Evolutionary conservation across 2,888 invertebrate genomes (phyloP).

Genomic region (Ennomos fuscantarius): DNA sequence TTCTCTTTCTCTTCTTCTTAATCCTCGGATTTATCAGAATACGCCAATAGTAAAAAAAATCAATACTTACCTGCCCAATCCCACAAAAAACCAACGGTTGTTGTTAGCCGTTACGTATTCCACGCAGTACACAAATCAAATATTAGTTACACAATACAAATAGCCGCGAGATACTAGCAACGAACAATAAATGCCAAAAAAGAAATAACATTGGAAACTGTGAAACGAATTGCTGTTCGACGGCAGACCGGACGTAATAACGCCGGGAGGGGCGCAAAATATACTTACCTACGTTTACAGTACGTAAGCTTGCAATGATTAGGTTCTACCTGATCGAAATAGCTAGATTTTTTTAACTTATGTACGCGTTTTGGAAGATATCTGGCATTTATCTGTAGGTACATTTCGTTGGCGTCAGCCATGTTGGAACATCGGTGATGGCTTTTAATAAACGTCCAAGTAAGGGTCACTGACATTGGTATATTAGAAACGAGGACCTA

Average conservation of each 20-base stretch:
- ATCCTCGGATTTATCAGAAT: too few species aligned
- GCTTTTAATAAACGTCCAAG: too few species aligned
- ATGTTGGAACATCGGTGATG: too few species aligned
- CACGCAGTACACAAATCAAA: conserved; percentile 5
- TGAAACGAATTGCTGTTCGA: conserved; percentile 5
- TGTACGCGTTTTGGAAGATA: too few species aligned
- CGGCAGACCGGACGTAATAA: conserved; percentile 14
- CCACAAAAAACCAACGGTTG: background rate
- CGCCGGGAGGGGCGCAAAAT: background rate
- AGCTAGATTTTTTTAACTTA: too few species aligned
- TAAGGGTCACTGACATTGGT: too few species aligned
- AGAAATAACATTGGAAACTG: conserved; percentile 18
- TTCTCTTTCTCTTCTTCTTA: too few species aligned
- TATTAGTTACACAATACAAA: conserved; percentile 4
- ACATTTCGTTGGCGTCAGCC: too few species aligned
- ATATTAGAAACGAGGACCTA: too few species aligned
- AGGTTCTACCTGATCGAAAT: background rate
- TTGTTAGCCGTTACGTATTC: background rate
- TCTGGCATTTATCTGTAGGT: too few species aligned
- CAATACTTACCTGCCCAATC: too few species aligned
- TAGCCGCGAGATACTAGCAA: background rate
- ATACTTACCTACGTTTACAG: background rate
- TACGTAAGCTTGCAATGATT: background rate
- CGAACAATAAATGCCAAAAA: conserved; percentile 13
- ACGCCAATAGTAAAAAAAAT: too few species aligned